These are phyloP conservation scores for Triplophysa yarkandensis DNA, from an alignment of 2,797 vertebrate species.

Conservation along the genomic window DNA sequence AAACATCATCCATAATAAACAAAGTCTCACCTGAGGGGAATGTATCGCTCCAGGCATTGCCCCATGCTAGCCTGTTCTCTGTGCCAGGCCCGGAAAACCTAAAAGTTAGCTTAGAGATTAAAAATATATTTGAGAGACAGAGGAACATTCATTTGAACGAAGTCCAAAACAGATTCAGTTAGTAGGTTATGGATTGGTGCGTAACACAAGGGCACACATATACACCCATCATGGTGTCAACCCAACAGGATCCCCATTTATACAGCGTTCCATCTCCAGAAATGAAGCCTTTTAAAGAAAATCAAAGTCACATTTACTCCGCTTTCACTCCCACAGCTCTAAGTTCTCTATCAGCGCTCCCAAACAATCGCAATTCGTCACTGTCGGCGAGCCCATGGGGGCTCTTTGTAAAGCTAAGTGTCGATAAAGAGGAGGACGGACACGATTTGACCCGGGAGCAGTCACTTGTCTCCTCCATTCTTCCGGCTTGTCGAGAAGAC, in stretches of 20 bases:
- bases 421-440: conserved; percentile 78
- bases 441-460: conserved; percentile 73
- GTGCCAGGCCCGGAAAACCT: conserved; percentile 50
- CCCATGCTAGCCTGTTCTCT: conserved; percentile 31
- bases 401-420: conserved; percentile 81
- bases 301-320: conserved; percentile 62
- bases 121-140: conserved; percentile 46
- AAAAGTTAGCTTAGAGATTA: conserved; percentile 69
- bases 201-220: conserved; percentile 20
- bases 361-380: conserved; percentile 66
- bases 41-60: conserved; percentile 79
- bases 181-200: conserved; percentile 38
- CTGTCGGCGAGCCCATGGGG: conserved; percentile 60
- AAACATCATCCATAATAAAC: conserved; percentile 86
- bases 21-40: conserved; percentile 79
- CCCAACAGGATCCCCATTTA: background rate
- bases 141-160: conserved; percentile 61
- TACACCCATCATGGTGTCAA: conserved; percentile 8
- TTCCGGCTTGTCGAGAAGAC: conserved; percentile 55
- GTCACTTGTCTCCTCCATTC: conserved; percentile 69
- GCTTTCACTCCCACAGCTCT: conserved; percentile 45
- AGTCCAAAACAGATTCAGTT: conserved; percentile 26
- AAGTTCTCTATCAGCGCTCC: conserved; percentile 36
- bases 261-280: conserved; percentile 15
- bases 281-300: conserved; percentile 65